Base-by-base conservation (phyloP, 2,113 vertebrate genomes). In the Diphyllodes magnificus region DNA sequence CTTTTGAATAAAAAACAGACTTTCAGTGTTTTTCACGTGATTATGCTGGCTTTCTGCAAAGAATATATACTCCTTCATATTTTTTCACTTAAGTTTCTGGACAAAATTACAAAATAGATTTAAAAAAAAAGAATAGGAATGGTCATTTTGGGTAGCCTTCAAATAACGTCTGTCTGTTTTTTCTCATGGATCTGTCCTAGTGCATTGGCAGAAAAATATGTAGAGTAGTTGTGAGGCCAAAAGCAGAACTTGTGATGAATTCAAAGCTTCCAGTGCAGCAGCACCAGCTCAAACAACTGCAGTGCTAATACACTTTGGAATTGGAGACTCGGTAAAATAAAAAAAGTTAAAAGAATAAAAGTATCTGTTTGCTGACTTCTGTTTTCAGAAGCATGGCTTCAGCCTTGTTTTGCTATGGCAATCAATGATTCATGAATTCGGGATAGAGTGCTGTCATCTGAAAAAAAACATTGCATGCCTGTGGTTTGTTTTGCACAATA, bases 401-500 rank as follows among this genome's bases (percentile, higher is more conserved):
- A 94, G 69, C 60, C 78, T 93, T 94, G 91, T 97, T 97, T 96
- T 94, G 37, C 81, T 93, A 24, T 89, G 91, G 83, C 92, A 87
- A 97, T 96, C 94, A 95, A 90, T 96, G 95, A 96, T 96, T 97
- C 95, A 95, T 95, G 95, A 93, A 88, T 97, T 89, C 2, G 0
- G 80, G 84, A 90, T 91, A 66, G 90, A 82, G 66, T 78, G 64
- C 80, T 93, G 77, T 96, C 50, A 0, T 93, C 91, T 94, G 90
- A 91, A 95, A 93, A 95, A 91, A 95, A 94, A 71, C 79, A 88
- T 39, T 54, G 60, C 92, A 70, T 94, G 69, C 92, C 92, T 96
- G 90, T 96, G 96, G 95, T 95, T 97, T 97, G 84, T 93, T 96
- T 92, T 94, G 86, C 95, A 95, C 91, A 82, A 84, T 93, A 95